These are phyloP conservation scores for Acipenser ruthenus DNA, from an alignment of 2,797 vertebrate species.

Conservation along the genomic window DNA sequence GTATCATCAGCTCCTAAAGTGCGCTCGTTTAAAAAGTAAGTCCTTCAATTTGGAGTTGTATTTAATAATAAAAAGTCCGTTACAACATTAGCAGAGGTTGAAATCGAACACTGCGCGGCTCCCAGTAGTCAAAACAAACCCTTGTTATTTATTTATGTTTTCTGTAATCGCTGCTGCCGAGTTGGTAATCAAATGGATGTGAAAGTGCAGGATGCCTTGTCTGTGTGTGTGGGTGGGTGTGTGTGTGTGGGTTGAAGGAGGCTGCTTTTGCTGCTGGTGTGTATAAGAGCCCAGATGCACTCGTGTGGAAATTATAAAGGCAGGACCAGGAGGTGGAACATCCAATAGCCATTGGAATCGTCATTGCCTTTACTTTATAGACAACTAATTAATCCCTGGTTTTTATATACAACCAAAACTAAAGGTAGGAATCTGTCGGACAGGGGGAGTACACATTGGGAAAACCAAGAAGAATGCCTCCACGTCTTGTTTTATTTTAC, in stretches of 20 bases:
- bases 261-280: constrained; percentile 52
- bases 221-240: neutral
- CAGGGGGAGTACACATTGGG: constrained; percentile 49
- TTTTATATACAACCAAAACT: constrained; percentile 54
- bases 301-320: constrained; percentile 87
- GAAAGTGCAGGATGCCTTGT: constrained; percentile 61
- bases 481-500: constrained; percentile 32
- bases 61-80: constrained; percentile 53
- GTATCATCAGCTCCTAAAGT: constrained; percentile 39
- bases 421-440: constrained; percentile 61
- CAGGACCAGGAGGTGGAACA: constrained; percentile 78
- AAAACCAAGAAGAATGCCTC: constrained; percentile 37
- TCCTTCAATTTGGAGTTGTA: constrained; percentile 29
- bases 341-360: constrained; percentile 86
- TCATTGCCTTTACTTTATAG: constrained; percentile 77
- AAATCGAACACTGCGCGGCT: constrained; percentile 42
- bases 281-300: constrained; percentile 80
- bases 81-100: constrained; percentile 43
- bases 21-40: constrained; percentile 34
- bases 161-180: constrained; percentile 53
- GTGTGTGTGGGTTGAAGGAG: constrained; percentile 52
- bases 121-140: constrained; percentile 53
- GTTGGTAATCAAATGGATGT: constrained; percentile 53
- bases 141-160: constrained; percentile 49
- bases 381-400: constrained; percentile 81